These are phyloP conservation scores for Diabrotica virgifera DNA, from an alignment of 1,140 invertebrate genomes.

Conservation along the genomic window DNA sequence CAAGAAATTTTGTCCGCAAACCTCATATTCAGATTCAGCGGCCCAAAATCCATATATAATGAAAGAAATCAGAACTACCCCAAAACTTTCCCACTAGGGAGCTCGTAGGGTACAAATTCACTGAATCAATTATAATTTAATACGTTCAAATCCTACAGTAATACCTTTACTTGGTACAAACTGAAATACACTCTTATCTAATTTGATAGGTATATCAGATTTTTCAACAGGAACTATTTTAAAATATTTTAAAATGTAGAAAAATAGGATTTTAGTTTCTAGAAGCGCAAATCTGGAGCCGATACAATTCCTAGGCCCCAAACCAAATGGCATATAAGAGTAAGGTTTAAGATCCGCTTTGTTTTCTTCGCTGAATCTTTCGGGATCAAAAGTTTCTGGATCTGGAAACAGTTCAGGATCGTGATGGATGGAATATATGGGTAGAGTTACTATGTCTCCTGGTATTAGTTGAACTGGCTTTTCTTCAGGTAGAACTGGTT, in stretches of 20 bases:
- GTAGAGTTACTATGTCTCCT: too few relatives aligned
- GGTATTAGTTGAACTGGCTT: too few relatives aligned
- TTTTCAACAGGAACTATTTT: constrained; percentile 35
- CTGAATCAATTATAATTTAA: too few relatives aligned
- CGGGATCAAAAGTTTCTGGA: constrained; percentile 7
- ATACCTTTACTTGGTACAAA: not conserved
- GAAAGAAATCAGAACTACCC: too few relatives aligned
- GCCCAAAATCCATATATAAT: too few relatives aligned
- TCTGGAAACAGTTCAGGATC: constrained; percentile 12
- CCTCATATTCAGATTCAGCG: too few relatives aligned
- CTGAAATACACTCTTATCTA: not conserved
- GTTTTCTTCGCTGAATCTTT: not conserved
- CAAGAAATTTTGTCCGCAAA: too few relatives aligned
- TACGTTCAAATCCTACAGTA: constrained; percentile 4
- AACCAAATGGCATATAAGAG: constrained; percentile 3
- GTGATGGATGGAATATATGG: too few relatives aligned
- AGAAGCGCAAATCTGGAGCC: not conserved
- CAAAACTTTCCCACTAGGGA: too few relatives aligned
- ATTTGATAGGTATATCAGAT: constrained; percentile 34
- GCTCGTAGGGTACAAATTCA: too few relatives aligned
- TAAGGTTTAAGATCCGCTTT: not conserved
- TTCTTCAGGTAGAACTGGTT: too few relatives aligned
- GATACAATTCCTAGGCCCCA: constrained; percentile 11
- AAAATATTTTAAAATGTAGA: constrained; percentile 38
- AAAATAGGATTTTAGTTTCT: not conserved